Conservation (phyloP, 2,797 vertebrate species). For the Paguma larvata region DNA sequence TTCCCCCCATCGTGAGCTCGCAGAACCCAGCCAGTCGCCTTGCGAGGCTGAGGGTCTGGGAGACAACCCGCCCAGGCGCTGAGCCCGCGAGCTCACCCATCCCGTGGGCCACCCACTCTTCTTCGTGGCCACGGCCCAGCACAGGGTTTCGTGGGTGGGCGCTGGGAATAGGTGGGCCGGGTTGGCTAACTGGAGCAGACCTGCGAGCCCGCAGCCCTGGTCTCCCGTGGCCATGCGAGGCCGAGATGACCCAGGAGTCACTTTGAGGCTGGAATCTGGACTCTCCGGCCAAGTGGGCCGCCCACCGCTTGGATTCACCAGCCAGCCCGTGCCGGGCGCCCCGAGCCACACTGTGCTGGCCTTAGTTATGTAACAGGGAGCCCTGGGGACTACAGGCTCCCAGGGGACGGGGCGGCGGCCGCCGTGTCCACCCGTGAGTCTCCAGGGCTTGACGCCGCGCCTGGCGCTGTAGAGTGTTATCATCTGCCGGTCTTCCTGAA, state of each 20-base stretch:
- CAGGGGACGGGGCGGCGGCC: background rate
- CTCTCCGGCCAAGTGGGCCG: background rate
- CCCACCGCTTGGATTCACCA: accelerated
- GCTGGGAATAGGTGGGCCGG: too few relatives aligned
- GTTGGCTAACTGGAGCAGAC: background rate
- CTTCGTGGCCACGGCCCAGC: accelerated
- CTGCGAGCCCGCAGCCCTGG: too few relatives aligned
- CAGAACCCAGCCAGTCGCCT: background rate
- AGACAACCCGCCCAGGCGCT: too few relatives aligned
- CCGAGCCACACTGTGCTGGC: accelerated
- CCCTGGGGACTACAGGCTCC: background rate
- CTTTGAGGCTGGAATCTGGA: background rate
- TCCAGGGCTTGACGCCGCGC: background rate
- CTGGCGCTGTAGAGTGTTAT: accelerated
- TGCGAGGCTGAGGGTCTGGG: background rate
- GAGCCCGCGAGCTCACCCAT: background rate
- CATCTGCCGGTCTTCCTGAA: accelerated
- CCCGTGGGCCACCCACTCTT: accelerated
- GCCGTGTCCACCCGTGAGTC: background rate
- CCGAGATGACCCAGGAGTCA: background rate
- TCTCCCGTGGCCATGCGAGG: accelerated
- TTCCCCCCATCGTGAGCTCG: accelerated
- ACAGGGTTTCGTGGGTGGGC: background rate
- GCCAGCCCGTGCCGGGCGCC: background rate
- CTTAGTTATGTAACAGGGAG: background rate